Evolutionary conservation across 2,113 vertebrate genomes (phyloP), one percentile per base, ranked within the genome.

Genomic region (Melanerpes formicivorus): DNA sequence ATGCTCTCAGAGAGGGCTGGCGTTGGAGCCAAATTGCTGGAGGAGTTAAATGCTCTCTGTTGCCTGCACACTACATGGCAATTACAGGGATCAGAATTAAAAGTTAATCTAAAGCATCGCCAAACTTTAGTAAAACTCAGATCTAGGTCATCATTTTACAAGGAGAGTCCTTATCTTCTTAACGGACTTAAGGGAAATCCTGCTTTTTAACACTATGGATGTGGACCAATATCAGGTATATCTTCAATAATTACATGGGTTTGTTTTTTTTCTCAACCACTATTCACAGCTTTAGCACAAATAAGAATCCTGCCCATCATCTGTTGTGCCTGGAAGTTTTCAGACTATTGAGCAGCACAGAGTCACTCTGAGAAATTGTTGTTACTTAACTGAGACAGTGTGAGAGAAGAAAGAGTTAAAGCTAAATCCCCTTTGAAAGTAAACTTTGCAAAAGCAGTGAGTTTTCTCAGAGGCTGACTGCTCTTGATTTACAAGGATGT

Each of bases 371-470:
- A 90, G 58, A 86, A 91, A 94, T 93, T 10, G 1, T 32, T 77
- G 71, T 82, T 56, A 29, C 56, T 56, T 77, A 71, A 50, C 87
- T 66, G 66, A 80, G 72, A 21, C 3, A 4, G 25, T 81, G 10
- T 55, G 69, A 95, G 87, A 94, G 27, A 69, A 69, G 50, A 74
- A 94, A 95, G 91, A 58, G 96, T 88, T 94, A 66, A 94, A 96
- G 44, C 65, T 80, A 90, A 95, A 81, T 70, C 42, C 48, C 25
- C 3, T 22, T 78, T 54, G 50, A 90, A 93, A 83, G 74, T 73
- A 93, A 96, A 82, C 87, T 87, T 90, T 83, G 32, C 12, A 42
- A 95, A 90, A 82, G 69, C 81, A 85, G 83, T 83, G 88, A 80
- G 77, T 94, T 93, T 94, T 95, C 80, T 94, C 76, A 84, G 59